Percentiles rank a stretch among this genome's conserved stretches.
phyloP scores from a whole-genome alignment of 2,888 invertebrate species.

The Hymenopus coronatus region DNA sequence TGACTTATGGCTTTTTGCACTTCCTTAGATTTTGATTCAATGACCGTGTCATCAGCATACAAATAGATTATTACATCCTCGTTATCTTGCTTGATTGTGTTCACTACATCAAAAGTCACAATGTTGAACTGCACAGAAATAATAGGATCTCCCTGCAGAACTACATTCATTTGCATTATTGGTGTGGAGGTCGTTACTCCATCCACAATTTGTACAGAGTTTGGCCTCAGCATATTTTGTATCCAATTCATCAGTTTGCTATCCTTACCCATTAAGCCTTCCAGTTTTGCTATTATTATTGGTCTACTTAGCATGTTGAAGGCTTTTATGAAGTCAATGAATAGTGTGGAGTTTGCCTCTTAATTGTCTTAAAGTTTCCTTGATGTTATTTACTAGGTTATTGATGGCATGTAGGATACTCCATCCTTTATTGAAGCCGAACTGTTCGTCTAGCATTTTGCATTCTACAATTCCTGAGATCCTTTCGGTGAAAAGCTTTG shows the following conservation, averaged over 20 bases:
- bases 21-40: not conserved
- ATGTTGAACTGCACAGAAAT: not conserved
- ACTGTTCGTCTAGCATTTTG: not conserved
- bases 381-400: not conserved
- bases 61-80: not conserved
- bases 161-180: not conserved
- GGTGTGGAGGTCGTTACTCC: not conserved
- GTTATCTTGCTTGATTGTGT: not conserved
- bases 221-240: not conserved
- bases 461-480: not conserved
- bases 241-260: not conserved
- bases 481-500: not conserved
- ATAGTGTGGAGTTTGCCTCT: not conserved
- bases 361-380: not conserved
- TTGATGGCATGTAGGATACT: not conserved
- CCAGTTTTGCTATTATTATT: too few species aligned
- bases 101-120: not conserved
- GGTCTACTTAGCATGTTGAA: not conserved
- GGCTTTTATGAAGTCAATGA: not conserved
- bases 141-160: not conserved
- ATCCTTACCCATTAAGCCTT: too few species aligned
- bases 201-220: not conserved
- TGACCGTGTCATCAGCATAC: not conserved
- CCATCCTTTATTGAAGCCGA: not conserved
- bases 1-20: not conserved